These are phyloP conservation scores for Uropetala carovei DNA, from an alignment of 2,888 invertebrate species.

Conservation along the genomic window DNA sequence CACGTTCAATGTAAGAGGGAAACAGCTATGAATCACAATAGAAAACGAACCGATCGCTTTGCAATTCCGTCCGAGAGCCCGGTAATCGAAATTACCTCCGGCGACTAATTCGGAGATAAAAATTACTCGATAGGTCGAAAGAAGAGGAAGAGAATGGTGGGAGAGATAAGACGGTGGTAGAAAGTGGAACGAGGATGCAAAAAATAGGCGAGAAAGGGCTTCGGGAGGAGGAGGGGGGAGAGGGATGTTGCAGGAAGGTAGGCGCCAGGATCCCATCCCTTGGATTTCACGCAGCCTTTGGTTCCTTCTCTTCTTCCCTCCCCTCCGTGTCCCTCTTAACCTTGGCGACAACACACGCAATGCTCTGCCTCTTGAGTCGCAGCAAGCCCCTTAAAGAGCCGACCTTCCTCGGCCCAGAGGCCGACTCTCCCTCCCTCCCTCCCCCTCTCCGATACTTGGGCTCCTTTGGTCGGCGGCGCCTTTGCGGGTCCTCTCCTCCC, in stretches of 20 bases:
- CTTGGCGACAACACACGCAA: conserved; percentile 62
- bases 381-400: conserved; percentile 6
- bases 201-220: neutral
- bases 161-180: too few species aligned
- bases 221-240: neutral
- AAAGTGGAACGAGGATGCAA: too few species aligned
- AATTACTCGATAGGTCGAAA: too few species aligned
- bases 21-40: too few species aligned
- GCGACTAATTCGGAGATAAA: too few species aligned
- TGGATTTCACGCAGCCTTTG: neutral
- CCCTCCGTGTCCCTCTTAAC: conserved; percentile 13
- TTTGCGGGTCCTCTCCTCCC: neutral
- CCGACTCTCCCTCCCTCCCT: too few species aligned
- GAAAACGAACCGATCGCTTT: too few species aligned
- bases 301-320: neutral
- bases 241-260: neutral
- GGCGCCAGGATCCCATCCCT: neutral
- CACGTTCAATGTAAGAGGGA: too few species aligned
- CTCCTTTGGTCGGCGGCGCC: conserved; percentile 55
- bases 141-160: too few species aligned
- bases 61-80: too few species aligned
- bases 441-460: conserved; percentile 48
- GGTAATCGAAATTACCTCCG: too few species aligned
- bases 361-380: neutral
- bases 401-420: neutral